Percentiles rank a stretch among this genome's conserved stretches.
Evolutionary conservation across 2,888 invertebrate genomes (phyloP).

Genomic region (Idaea straminata): DNA sequence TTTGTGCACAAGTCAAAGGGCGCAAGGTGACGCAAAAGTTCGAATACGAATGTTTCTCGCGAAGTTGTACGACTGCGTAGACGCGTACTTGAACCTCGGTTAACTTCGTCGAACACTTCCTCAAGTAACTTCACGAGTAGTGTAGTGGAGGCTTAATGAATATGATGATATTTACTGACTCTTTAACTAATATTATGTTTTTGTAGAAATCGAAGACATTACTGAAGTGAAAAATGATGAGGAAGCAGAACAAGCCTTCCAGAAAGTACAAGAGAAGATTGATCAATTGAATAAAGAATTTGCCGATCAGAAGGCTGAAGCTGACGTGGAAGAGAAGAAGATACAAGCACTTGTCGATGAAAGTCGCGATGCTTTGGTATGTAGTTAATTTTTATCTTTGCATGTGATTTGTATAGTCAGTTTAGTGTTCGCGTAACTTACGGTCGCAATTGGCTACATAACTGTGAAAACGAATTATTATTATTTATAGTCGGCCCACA

Average conservation of each 20-base stretch:
- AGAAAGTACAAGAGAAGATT: slow-evolving; percentile 51
- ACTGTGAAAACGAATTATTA: too few species aligned
- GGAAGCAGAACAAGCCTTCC: slow-evolving; percentile 54
- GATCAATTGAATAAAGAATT: slow-evolving; percentile 52
- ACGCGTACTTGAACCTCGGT: too few species aligned
- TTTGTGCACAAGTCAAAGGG: too few species aligned
- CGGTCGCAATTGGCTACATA: too few species aligned
- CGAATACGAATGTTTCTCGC: too few species aligned
- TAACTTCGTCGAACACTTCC: too few species aligned
- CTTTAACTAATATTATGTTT: neutral
- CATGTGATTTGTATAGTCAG: neutral
- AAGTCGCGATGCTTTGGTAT: slow-evolving; percentile 61
- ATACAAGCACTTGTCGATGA: slow-evolving; percentile 63
- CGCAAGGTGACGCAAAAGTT: too few species aligned
- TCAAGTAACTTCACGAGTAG: too few species aligned
- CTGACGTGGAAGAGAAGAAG: slow-evolving; percentile 63
- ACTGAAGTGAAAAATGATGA: slow-evolving; percentile 51
- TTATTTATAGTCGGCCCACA: slow-evolving; percentile 79
- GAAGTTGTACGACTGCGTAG: too few species aligned
- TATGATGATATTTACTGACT: too few species aligned
- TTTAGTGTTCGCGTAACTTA: too few species aligned
- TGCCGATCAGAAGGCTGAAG: slow-evolving; percentile 50
- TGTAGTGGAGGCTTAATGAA: too few species aligned
- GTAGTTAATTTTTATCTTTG: slow-evolving; percentile 21
- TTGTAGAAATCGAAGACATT: slow-evolving; percentile 53